Evolutionary conservation across 2,113 vertebrate genomes (phyloP), one percentile per base, ranked within the genome.

Genomic region (Poeciliopsis turrubarensis): DNA sequence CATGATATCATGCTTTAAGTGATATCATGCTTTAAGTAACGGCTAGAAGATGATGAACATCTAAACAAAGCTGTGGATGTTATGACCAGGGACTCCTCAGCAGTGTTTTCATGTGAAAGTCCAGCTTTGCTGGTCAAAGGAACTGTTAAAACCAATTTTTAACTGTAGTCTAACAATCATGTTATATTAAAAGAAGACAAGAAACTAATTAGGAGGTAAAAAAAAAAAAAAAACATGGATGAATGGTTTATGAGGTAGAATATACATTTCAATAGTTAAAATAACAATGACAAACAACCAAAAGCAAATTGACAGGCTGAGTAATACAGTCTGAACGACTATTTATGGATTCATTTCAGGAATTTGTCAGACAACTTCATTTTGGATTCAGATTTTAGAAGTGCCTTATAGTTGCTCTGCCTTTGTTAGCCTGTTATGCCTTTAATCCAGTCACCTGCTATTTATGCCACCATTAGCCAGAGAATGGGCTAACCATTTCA

Each of bases 231-330:
- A 29, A 39, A 47, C 2, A 9, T 68, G 61, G 22, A 39, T 4
- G 32, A 37, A 73, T 71, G 5, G 41, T 77, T 61, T 15, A 75
- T 72, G 85, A 84, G 73, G 79, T 74, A 84, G 47, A 68, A 30
- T 61, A 82, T 72, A 41, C 39, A 70, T 72, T 31, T 5, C 9
- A 1, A 34, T 34, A 10, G 34, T 34, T 34, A 34, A 65, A 26
- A 26, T 69, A 17, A 47, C 68, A 69, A 31, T 32, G 17, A 63
- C 11, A 37, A 27, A 41, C 51, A 39, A 14, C 37, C 5, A 66
- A 31, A 47, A 60, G 14, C 12, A 17, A 60, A 37, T 37, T 41
- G 19, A 25, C 31, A 12, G 2, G 15, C 37, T 44, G 3, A 30
- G 6, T 13, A 47, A 67, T 60, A 44, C 13, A 4, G 13, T 14